phyloP scores from a whole-genome alignment of 2,888 invertebrate genomes.

The Griposia aprilina region DNA sequence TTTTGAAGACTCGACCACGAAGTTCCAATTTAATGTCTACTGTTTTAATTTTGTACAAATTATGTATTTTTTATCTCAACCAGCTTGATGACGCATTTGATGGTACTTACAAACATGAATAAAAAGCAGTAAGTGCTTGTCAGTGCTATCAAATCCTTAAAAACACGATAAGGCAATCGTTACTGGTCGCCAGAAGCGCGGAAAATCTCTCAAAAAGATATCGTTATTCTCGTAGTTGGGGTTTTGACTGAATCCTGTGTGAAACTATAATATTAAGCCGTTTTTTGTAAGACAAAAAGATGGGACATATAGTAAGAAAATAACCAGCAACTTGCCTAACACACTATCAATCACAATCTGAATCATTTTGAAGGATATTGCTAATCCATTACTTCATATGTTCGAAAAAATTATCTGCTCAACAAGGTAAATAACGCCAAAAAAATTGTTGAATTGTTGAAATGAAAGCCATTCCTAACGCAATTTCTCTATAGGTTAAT shows the following conservation, averaged over 20 bases:
- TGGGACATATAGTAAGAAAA: not conserved
- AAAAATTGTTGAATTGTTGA: too few species aligned
- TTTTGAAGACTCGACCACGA: slow-evolving; percentile 2
- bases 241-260: not conserved
- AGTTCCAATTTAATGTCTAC: not conserved
- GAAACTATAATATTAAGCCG: not conserved
- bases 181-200: not conserved
- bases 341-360: too few species aligned
- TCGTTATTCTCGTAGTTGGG: not conserved
- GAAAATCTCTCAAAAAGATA: not conserved
- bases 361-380: too few species aligned
- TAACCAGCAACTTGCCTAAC: not conserved
- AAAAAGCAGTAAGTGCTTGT: slow-evolving; percentile 23
- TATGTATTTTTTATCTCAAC: not conserved
- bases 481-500: not conserved
- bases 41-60: slow-evolving; percentile 12
- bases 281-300: not conserved
- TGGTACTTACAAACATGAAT: slow-evolving; percentile 2
- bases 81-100: not conserved
- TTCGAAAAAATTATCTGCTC: too few species aligned
- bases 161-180: slow-evolving; percentile 7
- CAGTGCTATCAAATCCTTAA: slow-evolving; percentile 16
- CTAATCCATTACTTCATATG: too few species aligned
- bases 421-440: too few species aligned
- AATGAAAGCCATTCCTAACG: too few species aligned